Conservation (phyloP, 2,797 vertebrate genomes). For the Periparus ater region DNA sequence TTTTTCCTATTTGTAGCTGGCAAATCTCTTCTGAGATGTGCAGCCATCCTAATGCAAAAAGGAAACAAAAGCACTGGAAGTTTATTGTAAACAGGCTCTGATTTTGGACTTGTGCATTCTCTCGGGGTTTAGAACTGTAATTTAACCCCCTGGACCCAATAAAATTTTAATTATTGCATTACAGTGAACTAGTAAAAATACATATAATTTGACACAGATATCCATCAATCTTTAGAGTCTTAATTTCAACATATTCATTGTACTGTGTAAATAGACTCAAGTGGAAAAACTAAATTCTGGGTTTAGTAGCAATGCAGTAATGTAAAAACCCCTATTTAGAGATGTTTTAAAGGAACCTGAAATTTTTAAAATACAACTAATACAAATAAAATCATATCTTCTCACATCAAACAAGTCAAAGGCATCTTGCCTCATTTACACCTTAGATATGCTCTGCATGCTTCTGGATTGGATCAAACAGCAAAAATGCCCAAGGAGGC, state of each 20-base stretch:
- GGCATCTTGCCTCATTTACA: background rate
- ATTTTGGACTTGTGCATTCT: background rate
- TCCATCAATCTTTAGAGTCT: background rate
- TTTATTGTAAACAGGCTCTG: background rate
- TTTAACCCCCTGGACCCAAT: background rate
- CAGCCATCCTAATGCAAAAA: background rate
- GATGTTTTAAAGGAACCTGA: background rate
- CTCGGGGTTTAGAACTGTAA: background rate
- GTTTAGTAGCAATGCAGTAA: background rate
- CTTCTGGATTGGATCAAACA: background rate
- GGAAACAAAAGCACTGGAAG: background rate
- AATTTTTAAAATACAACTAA: background rate
- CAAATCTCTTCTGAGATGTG: conserved; percentile 10
- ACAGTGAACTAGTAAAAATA: background rate
- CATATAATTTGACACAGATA: background rate
- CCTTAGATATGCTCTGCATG: background rate
- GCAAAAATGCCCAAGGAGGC: background rate
- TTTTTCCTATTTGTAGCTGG: background rate
- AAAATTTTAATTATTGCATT: background rate
- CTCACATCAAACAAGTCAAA: background rate
- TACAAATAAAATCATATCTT: background rate
- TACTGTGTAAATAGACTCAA: background rate
- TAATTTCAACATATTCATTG: background rate
- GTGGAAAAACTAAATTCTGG: background rate
- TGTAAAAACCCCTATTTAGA: background rate